Percentiles rank a stretch among this genome's conserved stretches.
Evolutionary conservation across 2,888 invertebrate genomes (phyloP).

Genomic region (Leptinotarsa juncta): DNA sequence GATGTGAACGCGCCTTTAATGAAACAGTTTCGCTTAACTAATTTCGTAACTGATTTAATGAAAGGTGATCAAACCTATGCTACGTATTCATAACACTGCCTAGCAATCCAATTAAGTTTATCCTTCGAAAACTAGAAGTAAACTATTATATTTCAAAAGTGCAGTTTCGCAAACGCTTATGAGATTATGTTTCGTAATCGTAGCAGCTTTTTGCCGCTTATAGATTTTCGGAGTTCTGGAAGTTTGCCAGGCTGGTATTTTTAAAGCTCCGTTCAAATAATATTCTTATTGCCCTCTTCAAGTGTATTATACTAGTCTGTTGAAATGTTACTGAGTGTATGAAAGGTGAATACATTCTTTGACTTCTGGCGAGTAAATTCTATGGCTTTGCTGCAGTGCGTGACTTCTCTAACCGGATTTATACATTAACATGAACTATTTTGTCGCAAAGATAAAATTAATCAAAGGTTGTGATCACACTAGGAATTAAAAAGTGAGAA

Average conservation of each 20-base stretch:
- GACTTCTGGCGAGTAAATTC: not conserved
- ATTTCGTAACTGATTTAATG: not conserved
- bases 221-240: conserved; percentile 23
- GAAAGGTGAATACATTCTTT: not conserved
- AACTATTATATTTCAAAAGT: not conserved
- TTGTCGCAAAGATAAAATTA: not conserved
- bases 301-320: conserved; percentile 18
- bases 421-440: not conserved
- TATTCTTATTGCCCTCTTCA: not conserved
- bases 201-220: conserved; percentile 3
- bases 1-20: no score
- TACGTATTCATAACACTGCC: not conserved
- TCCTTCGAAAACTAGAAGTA: not conserved
- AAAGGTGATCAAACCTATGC: not conserved
- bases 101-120: not conserved
- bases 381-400: not conserved
- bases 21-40: not conserved
- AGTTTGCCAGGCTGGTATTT: conserved; percentile 8
- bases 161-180: not conserved
- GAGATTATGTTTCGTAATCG: conserved; percentile 3
- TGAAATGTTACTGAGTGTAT: not conserved
- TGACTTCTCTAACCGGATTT: not conserved
- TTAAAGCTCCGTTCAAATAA: conserved; percentile 12
- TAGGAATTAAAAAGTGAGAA: no score
- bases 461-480: not conserved